Evolutionary conservation across 2,113 vertebrate species (phyloP).

Genomic region (Euleptes europaea): DNA sequence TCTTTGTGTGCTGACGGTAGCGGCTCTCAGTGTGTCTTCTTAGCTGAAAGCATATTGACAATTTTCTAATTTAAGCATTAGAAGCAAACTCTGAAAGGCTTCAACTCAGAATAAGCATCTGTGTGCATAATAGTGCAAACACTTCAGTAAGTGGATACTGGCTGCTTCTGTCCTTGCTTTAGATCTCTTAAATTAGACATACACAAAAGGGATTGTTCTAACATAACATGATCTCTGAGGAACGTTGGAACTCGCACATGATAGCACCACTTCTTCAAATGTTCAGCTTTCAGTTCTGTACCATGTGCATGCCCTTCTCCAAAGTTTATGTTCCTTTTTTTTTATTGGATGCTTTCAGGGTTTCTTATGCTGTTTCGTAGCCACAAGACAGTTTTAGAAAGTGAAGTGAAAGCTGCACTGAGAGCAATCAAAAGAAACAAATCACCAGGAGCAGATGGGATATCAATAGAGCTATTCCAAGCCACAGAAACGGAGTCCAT

Average conservation of each 20-base stretch:
- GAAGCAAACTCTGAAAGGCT: constrained; percentile 56
- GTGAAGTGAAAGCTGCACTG: too few species aligned
- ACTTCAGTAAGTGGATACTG: constrained; percentile 40
- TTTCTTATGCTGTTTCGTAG: too few species aligned
- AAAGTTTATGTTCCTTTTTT: not conserved
- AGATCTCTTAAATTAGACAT: constrained; percentile 43
- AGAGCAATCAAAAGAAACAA: too few species aligned
- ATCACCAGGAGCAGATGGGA: too few species aligned
- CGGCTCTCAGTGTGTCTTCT: constrained; percentile 22
- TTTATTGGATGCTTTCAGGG: too few species aligned
- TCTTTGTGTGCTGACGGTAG: constrained; percentile 9
- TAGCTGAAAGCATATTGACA: constrained; percentile 23
- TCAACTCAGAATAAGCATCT: constrained; percentile 56
- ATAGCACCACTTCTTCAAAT: too few species aligned
- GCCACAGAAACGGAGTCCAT: too few species aligned
- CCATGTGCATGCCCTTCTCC: not conserved
- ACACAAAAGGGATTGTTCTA: not conserved
- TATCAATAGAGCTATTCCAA: too few species aligned
- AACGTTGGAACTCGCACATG: too few species aligned
- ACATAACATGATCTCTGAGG: not conserved
- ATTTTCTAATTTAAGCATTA: constrained; percentile 57
- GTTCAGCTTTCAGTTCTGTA: not conserved
- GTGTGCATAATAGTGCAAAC: constrained; percentile 50
- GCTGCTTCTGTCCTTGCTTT: constrained; percentile 30
- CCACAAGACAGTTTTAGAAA: too few species aligned